Conservation (phyloP, 1,140 invertebrate species). For the Hypothenemus hampei region DNA sequence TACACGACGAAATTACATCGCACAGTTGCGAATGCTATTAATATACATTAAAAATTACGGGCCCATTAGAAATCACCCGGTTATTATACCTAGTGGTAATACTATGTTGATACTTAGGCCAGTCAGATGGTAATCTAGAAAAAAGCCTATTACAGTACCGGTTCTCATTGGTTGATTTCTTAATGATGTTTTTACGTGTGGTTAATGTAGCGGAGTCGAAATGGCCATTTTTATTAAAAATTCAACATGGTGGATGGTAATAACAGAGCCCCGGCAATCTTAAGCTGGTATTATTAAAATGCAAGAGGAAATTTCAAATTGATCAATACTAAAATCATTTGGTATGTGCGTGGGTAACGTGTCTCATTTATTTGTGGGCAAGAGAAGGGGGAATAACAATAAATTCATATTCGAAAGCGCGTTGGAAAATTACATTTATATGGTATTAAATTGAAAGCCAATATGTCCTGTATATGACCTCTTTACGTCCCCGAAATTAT, state of each 20-base stretch:
- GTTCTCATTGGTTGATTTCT: conserved; percentile 43
- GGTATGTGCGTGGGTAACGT: background rate
- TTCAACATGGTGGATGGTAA: conserved; percentile 43
- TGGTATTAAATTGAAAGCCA: conserved; percentile 20
- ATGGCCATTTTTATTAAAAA: conserved; percentile 45
- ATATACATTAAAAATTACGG: conserved; percentile 11
- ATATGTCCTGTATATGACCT: conserved; percentile 10
- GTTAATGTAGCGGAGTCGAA: conserved; percentile 37
- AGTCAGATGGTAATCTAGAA: conserved; percentile 35
- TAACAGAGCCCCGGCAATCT: background rate
- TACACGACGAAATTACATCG: conserved; percentile 15
- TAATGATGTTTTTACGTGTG: conserved; percentile 45
- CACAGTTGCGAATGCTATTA: conserved; percentile 9
- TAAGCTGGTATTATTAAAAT: background rate
- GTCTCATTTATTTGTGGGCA: background rate
- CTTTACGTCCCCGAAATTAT: too few species aligned
- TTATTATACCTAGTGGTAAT: conserved; percentile 10
- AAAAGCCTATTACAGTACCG: conserved; percentile 41
- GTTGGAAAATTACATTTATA: conserved; percentile 12
- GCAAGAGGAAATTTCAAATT: background rate
- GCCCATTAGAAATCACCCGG: background rate
- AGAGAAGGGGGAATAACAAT: too few species aligned
- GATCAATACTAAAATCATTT: background rate
- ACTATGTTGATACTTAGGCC: conserved; percentile 15
- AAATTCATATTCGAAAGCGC: background rate